Base-by-base conservation (phyloP, 2,113 vertebrate species). In the Manacus vitellinus region DNA sequence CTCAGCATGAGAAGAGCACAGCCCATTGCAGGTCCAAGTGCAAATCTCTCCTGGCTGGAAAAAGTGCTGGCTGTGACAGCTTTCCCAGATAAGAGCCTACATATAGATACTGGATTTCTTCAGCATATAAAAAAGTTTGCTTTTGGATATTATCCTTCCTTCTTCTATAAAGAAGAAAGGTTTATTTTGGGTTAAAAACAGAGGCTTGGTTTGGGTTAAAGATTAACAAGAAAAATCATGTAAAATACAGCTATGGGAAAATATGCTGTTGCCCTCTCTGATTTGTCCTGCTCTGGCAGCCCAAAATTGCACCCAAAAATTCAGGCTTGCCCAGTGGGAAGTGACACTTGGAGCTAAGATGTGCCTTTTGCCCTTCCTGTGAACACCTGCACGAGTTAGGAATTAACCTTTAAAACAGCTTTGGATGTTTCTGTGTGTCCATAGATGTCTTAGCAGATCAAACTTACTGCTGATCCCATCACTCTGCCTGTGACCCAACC, bases 321-420 rank as follows among this genome's bases (percentile, higher is more conserved):
- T 49, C 39, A 27, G 21, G 18, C 18, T 37, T 43, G 47, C 27
- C 61, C 0, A 0, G 30, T 35, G 39, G 31, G 20, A 46, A 41
- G 18, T 4, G 12, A 25, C 11, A 27, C 23, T 49, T 49, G 12
- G 14, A 51, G 24, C 37, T 28, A 49, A 41, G 63, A 49, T 1
- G 0, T 43, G 46, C 15, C 25, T 70, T 70, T 65, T 35, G 9
- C 35, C 39, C 37, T 72, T 76, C 14, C 15, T 61, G 15, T 14
- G 52, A 35, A 19, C 15, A 24, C 14, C 21, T 59, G 35, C 8
- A 13, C 10, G 27, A 52, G 47, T n/a, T 4, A 85, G 39, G 76
- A 66, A 31, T 15, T 56, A 76, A 43, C 12, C 8, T 41, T 75
- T 39, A 55, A 65, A 44, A 66, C 9, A 65, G 6, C 18, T 84